A percentile compares a stretch with the other conserved stretches of the same genome.
Conservation (phyloP, 2,888 invertebrate species). For the Allolobophora icterica region DNA sequence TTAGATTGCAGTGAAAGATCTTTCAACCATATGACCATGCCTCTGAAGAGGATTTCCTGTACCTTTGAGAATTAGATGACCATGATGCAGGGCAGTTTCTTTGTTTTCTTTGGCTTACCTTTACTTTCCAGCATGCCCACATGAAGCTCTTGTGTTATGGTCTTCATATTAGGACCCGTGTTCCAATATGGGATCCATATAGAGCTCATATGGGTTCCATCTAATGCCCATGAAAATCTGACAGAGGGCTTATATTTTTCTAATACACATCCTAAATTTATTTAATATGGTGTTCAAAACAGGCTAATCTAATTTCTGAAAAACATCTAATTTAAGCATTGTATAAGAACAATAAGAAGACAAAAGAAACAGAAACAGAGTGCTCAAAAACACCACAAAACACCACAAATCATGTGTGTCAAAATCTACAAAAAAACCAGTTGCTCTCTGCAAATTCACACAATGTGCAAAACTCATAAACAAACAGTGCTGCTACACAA, state of each 20-base stretch:
- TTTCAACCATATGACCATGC: neutral
- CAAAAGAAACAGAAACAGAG: neutral
- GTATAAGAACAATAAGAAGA: neutral
- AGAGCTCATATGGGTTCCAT: too few species aligned
- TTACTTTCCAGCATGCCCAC: neutral
- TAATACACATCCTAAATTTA: neutral
- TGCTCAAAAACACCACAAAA: too few species aligned
- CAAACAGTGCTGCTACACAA: neutral
- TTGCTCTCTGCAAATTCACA: neutral
- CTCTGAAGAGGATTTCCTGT: neutral
- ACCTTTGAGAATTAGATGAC: neutral
- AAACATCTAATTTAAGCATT: neutral
- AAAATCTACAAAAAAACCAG: neutral
- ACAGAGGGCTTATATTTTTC: neutral
- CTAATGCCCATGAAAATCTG: too few species aligned
- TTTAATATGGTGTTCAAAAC: neutral
- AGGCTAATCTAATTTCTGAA: neutral
- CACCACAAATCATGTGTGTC: constrained; percentile 1
- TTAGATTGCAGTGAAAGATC: neutral
- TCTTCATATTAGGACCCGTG: too few species aligned
- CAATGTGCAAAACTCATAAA: neutral
- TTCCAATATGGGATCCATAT: too few species aligned
- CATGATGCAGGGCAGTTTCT: neutral
- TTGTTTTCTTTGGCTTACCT: neutral
- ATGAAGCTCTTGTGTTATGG: too few species aligned